Evolutionary conservation across 2,888 invertebrate genomes (phyloP).

Genomic region (Unio delphinus): DNA sequence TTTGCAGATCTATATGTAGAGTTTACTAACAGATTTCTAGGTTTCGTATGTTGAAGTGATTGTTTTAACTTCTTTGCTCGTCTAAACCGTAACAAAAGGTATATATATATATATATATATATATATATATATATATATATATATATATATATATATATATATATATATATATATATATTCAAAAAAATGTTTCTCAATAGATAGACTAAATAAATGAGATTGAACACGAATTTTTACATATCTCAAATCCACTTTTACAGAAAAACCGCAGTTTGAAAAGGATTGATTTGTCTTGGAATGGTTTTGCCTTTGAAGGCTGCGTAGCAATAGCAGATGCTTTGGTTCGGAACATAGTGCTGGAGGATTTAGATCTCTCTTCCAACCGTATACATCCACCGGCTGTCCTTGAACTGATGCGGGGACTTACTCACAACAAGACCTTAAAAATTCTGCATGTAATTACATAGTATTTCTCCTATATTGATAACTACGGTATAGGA

Average conservation of each 20-base stretch:
- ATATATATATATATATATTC: background rate
- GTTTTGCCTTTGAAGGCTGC: slow-evolving; percentile 64
- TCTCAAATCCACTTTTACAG: slow-evolving; percentile 25
- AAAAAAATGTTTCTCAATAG: background rate
- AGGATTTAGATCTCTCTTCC: slow-evolving; percentile 54
- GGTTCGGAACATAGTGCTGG: slow-evolving; percentile 45
- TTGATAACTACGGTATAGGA: too few species aligned
- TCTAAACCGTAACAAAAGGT: too few species aligned
- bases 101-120: too few species aligned
- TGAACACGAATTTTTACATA: background rate
- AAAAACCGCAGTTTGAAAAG: slow-evolving; percentile 44
- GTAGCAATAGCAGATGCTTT: slow-evolving; percentile 59
- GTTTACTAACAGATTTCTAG: too few species aligned
- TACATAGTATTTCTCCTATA: background rate
- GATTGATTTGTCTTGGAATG: slow-evolving; percentile 67
- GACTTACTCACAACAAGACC: slow-evolving; percentile 53
- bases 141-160: too few species aligned
- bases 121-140: too few species aligned
- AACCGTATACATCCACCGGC: slow-evolving; percentile 63
- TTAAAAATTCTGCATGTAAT: slow-evolving; percentile 53
- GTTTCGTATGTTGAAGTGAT: too few species aligned
- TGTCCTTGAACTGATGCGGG: slow-evolving; percentile 56
- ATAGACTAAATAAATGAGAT: background rate
- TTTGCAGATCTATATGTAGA: too few species aligned
- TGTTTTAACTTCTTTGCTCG: too few species aligned